Percentiles rank a stretch among this genome's conserved stretches.
Conservation (phyloP, 2,888 invertebrate species). For the Ypsolopha scabrella region DNA sequence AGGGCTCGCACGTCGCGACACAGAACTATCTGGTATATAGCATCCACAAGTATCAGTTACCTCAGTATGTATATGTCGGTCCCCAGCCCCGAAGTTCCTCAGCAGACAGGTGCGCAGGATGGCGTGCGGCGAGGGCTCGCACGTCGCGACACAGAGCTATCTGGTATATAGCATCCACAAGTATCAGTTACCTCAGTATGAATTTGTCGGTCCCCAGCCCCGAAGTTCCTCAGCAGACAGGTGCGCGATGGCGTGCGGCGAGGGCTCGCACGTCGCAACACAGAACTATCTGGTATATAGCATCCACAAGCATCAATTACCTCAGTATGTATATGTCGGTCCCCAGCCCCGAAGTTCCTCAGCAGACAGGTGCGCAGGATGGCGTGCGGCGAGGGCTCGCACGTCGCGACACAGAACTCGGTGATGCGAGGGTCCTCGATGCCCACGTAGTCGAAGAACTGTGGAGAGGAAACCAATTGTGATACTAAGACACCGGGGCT, state of each 20-base stretch:
- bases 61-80: too few relatives aligned
- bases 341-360: slow-evolving; percentile 91
- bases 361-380: slow-evolving; percentile 92
- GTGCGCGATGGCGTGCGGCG: slow-evolving; percentile 92
- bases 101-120: too few relatives aligned
- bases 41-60: too few relatives aligned
- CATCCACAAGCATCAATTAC: slow-evolving; percentile 36
- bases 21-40: too few relatives aligned
- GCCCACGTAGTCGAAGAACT: slow-evolving; percentile 93
- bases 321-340: slow-evolving; percentile 88
- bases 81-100: too few relatives aligned
- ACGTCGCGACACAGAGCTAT: too few relatives aligned
- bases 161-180: too few relatives aligned
- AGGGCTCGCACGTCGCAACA: too few relatives aligned
- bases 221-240: slow-evolving; percentile 93
- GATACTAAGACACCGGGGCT: too few relatives aligned
- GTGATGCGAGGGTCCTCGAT: slow-evolving; percentile 95
- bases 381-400: slow-evolving; percentile 95
- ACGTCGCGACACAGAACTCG: slow-evolving; percentile 96
- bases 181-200: slow-evolving; percentile 87
- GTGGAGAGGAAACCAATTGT: background rate
- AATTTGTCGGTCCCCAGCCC: slow-evolving; percentile 89
- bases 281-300: too few relatives aligned
- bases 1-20: too few relatives aligned
- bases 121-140: too few relatives aligned